Evolutionary conservation across 2,797 vertebrate species (phyloP).

Genomic region (Rhabdomys pumilio): DNA sequence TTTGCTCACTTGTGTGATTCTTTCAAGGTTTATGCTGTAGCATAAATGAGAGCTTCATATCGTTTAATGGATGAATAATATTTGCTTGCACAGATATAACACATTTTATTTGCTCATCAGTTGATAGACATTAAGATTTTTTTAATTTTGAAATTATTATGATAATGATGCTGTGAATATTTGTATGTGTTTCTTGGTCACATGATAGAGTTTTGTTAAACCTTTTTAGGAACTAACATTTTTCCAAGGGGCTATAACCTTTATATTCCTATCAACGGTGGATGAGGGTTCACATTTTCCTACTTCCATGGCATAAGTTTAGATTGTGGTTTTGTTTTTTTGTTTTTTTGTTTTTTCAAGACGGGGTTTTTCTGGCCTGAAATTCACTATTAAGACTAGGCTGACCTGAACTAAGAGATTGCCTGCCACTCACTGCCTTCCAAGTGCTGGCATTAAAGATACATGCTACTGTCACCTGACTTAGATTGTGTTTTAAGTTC

Average conservation of each 20-base stretch:
- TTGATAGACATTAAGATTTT: conserved; percentile 26
- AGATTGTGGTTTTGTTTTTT: neutral
- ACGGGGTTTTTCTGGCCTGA: neutral
- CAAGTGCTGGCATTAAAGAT: neutral
- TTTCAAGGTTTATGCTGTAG: conserved; percentile 47
- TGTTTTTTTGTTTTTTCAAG: neutral
- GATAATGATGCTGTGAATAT: conserved; percentile 36
- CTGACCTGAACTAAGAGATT: neutral
- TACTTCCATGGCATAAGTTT: neutral
- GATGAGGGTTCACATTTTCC: neutral
- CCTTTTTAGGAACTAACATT: neutral
- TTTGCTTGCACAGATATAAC: neutral
- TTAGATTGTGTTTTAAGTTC: conserved; percentile 43
- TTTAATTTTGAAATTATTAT: conserved; percentile 56
- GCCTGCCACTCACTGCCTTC: neutral
- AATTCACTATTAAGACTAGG: neutral
- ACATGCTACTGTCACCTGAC: neutral
- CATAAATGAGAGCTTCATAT: neutral
- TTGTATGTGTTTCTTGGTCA: conserved; percentile 38
- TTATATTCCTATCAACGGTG: neutral
- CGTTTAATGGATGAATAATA: conserved; percentile 54
- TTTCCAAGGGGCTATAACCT: conserved; percentile 5
- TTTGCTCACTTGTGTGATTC: conserved; percentile 27
- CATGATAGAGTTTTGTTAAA: conserved; percentile 44
- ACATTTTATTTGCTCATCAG: neutral